phyloP scores from a whole-genome alignment of 2,888 invertebrate genomes.

The Heliconius ethilla region DNA sequence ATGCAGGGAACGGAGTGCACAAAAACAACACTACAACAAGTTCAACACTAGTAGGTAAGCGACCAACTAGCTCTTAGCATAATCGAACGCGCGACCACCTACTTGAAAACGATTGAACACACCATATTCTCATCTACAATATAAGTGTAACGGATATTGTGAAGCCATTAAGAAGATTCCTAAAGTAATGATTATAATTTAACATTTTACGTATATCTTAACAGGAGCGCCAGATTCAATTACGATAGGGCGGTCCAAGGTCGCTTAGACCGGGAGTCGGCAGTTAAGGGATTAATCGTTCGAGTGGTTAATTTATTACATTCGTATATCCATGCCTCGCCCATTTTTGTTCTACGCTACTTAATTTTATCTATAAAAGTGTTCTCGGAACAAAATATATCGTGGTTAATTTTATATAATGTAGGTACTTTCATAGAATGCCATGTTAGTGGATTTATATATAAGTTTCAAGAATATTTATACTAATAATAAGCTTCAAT shows the following conservation, averaged over 20 bases:
- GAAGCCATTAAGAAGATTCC: constrained; percentile 34
- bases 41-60: neutral
- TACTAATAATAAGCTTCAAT: too few species aligned
- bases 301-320: constrained; percentile 74
- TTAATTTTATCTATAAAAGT: constrained; percentile 6
- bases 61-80: neutral
- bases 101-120: neutral
- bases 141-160: constrained; percentile 25
- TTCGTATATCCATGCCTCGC: constrained; percentile 41
- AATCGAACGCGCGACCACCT: constrained; percentile 5
- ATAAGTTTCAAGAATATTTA: too few species aligned
- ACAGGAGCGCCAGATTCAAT: constrained; percentile 70
- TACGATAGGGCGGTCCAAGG: constrained; percentile 66
- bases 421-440: neutral
- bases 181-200: constrained; percentile 40
- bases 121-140: constrained; percentile 2
- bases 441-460: too few species aligned
- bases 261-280: constrained; percentile 64
- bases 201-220: constrained; percentile 42
- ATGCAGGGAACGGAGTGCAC: too few species aligned
- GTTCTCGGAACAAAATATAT: neutral
- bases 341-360: constrained; percentile 13
- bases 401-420: neutral
- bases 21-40: too few species aligned
- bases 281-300: constrained; percentile 77